Base-by-base conservation (phyloP, 2,113 vertebrate genomes). In the Trogon surrucura region DNA sequence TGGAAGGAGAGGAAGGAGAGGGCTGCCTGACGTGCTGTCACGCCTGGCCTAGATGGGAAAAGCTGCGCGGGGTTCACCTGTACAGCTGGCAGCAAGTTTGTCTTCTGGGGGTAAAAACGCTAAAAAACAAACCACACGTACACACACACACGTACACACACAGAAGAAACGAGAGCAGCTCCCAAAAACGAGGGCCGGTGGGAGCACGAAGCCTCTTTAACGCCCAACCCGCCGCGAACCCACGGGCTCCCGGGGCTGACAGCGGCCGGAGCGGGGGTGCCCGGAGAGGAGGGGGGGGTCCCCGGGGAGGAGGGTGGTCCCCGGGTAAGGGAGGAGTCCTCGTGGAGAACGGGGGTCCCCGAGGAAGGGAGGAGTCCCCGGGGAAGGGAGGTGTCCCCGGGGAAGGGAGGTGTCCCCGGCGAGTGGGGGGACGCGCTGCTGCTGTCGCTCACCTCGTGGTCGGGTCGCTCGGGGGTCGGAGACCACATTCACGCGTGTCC, bases 361-460 rank as follows among this genome's bases (percentile, higher is more conserved):
- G 36, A 36, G 36, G 36, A 36, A 36, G 36, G 36, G 36, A 36
- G 44, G 17, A 25, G 45, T n/a, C n/a, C 27, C 22, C 23, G 60
- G 16, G 8, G 21, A 8, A 25, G 54, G 50, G 36, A 11, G 32
- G 23, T 11, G 69, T 64, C n/a, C 27, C 22, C 23, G 60, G 16
- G 8, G 21, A 8, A 25, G 54, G 50, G 36, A 11, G 32, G 23
- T 11, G 69, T 64, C 45, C 58, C 70, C 25, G 16, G 36, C 36
- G 36, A 9, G 36, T 36, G 36, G 36, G 36, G 36, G 36, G 36
- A 36, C 36, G 36, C 36, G 36, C 36, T 36, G 36, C 36, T 36
- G 36, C 36, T 36, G 36, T 36, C 36, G 36, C 94, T 97, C 81
- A 97, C 95, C 95, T 95, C 80, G 14, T 67, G 25, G 61, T 47